Base-by-base conservation (phyloP, 35 echinoderm and acorn worm genomes). In the Eucidaris tribuloides region DNA sequence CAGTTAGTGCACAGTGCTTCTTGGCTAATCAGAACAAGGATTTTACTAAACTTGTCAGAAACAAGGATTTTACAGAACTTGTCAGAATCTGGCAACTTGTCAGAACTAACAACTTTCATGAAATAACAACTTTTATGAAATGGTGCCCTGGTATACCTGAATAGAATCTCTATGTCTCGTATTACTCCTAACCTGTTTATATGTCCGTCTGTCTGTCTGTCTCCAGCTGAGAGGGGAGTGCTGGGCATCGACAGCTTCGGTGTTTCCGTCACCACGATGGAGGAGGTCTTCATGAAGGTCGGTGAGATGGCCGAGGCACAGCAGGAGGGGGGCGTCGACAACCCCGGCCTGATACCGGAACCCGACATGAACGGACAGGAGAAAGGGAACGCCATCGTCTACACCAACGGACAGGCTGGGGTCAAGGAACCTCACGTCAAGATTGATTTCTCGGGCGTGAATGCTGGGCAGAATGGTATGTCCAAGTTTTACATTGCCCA, bases 271-370 rank as follows among this genome's bases (percentile, higher is more conserved):
- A 93, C 96, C 36, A 99, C 96, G 25, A 82, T 99, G 84, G 96
- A 99, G 46, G 96, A 99, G 70, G 96, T 99, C 7, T 99, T 99
- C 56, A 93, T 99, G 90, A 99, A 99, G 60, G 96, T 83, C 0
- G 96, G 96, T 24, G 91, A 93, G 68, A 55, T 87, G 35, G 96
- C 82, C 0, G 96, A 99, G 44, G 82, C 43, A 4, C 54, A 58
- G 45, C 46, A 81, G 50, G 82, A 35, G 0, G 63, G 39, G 30
- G 85, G 71, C 7, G 34, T 6, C 24, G 35, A 40, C 44, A 33
- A 22, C 11, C 68, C 68, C 28, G 44, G 68, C 68, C 36, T 44
- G 18, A 38, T 74, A 13, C 35, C 68, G 2, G 35, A 33, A 13
- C 68, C 68, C 3, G 4, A 22, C 23, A 43, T 40, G n/a, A 72